Conservation (phyloP, 2,888 invertebrate genomes). For the Laspeyria flexula region DNA sequence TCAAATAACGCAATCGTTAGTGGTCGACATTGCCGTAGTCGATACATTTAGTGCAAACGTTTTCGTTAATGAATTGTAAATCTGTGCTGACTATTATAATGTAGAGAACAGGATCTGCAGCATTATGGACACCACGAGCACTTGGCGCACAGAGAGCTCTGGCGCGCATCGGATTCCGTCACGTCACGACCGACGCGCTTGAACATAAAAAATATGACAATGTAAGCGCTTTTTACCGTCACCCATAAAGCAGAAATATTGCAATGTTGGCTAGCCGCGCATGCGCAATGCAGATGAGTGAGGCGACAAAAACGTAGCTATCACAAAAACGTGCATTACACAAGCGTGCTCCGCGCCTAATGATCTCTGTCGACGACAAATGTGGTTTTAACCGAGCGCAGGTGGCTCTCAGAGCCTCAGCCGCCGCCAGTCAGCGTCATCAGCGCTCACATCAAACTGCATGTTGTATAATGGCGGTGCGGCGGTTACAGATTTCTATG, state of each 20-base stretch:
- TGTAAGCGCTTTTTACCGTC: conserved; percentile 29
- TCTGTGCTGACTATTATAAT: not conserved
- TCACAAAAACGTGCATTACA: conserved; percentile 38
- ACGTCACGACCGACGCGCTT: conserved; percentile 30
- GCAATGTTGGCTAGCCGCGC: conserved; percentile 27
- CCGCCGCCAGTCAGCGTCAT: no score
- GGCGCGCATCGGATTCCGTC: conserved; percentile 31
- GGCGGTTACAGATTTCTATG: conserved; percentile 7
- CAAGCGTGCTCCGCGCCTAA: conserved; percentile 17
- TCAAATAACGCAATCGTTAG: no score
- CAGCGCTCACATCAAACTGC: not conserved
- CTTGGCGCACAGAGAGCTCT: no score
- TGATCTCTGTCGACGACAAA: conserved; percentile 13
- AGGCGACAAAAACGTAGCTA: no score
- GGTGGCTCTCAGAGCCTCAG: no score
- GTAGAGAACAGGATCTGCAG: not conserved
- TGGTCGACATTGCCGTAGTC: no score
- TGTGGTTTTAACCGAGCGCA: conserved; percentile 9
- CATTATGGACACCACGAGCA: not conserved
- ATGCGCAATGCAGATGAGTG: conserved; percentile 35
- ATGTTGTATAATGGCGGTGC: conserved; percentile 19
- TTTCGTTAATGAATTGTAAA: not conserved
- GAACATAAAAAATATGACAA: conserved; percentile 35
- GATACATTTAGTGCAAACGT: no score
- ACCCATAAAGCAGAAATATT: conserved; percentile 26